Evolutionary conservation across 2,113 vertebrate genomes (phyloP).

Genomic region (Bos taurus): ARS-UCD2.0 NC_037350.1:48749501-48750000

Average conservation of each 20-base stretch:
- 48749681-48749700: fast-evolving
- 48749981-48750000: neutral
- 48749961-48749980: neutral
- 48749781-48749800: neutral
- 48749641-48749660: neutral
- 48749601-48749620: neutral
- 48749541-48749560: fast-evolving
- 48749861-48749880: neutral
- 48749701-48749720: fast-evolving
- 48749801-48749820: fast-evolving
- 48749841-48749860: fast-evolving
- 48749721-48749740: neutral
- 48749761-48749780: neutral
- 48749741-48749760: neutral
- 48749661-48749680: neutral
- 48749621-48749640: neutral
- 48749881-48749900: fast-evolving
- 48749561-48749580: neutral
- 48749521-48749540: neutral
- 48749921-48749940: neutral
- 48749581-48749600: neutral
- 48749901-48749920: neutral
- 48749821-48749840: fast-evolving
- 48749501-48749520: neutral
- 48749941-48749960: neutral